These are phyloP conservation scores for Brachypterus glaber DNA, from an alignment of 2,888 invertebrate genomes.

Conservation along the genomic window DNA sequence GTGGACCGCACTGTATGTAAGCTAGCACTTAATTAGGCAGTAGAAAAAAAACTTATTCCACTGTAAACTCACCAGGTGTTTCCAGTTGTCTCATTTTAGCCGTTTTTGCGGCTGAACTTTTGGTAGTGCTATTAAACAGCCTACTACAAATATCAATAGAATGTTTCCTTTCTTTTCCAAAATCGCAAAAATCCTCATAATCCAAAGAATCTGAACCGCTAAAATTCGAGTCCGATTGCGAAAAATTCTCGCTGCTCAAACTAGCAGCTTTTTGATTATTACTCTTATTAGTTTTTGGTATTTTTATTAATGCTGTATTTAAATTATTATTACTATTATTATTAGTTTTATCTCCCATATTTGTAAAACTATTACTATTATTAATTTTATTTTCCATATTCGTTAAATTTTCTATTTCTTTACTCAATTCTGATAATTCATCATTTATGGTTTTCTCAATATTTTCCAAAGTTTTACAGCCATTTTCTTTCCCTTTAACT, in stretches of 20 bases:
- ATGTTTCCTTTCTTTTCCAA: conserved; percentile 20
- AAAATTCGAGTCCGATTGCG: conserved; percentile 43
- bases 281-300: conserved; percentile 27
- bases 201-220: conserved; percentile 58
- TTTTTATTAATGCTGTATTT: too few species aligned
- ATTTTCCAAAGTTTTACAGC: conserved; percentile 15
- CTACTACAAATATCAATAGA: conserved; percentile 39
- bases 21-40: too few species aligned
- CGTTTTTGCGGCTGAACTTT: conserved; percentile 51
- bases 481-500: conserved; percentile 12
- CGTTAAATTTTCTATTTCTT: too few species aligned
- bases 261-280: conserved; percentile 43
- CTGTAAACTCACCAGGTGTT: too few species aligned
- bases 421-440: too few species aligned
- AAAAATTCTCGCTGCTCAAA: conserved; percentile 46
- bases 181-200: conserved; percentile 33
- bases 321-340: too few species aligned
- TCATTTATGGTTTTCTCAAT: too few species aligned
- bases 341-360: too few species aligned
- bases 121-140: conserved; percentile 49
- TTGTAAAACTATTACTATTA: too few species aligned
- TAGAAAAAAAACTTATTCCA: too few species aligned
- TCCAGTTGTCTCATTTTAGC: conserved; percentile 51
- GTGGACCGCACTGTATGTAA: too few species aligned
- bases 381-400: too few species aligned